These are phyloP conservation scores for Daubentonia madagascariensis DNA, from an alignment of 2,113 vertebrate species.

Conservation along the genomic window DNA sequence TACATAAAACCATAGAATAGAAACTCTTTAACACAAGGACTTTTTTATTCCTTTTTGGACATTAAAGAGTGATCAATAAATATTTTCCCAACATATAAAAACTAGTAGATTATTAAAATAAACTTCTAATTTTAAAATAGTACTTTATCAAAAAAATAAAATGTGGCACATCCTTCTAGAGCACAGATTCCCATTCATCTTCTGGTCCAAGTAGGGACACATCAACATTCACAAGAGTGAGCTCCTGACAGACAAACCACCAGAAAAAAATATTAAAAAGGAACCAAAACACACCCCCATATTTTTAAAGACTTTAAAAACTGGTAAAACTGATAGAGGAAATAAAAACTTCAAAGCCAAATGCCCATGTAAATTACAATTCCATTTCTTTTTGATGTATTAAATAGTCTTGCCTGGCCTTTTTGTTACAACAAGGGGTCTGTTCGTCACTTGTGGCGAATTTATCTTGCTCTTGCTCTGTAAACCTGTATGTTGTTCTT, in stretches of 20 bases:
- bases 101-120: background rate
- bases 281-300: background rate
- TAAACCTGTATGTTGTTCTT: too few relatives aligned
- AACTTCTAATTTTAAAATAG: conserved; percentile 36
- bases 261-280: background rate
- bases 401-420: background rate
- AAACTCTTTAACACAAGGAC: background rate
- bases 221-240: background rate
- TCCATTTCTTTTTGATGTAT: conserved; percentile 1
- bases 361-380: background rate
- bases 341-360: background rate
- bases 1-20: background rate
- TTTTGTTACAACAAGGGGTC: too few relatives aligned
- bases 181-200: background rate
- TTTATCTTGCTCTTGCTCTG: too few relatives aligned
- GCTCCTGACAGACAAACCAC: background rate
- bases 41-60: background rate
- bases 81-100: conserved; percentile 32
- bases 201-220: background rate
- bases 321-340: background rate
- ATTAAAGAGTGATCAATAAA: background rate
- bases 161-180: background rate
- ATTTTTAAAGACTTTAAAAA: conserved; percentile 6
- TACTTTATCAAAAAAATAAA: background rate
- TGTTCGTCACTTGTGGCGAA: too few relatives aligned